These are phyloP conservation scores for Gulo gulo DNA, from an alignment of 2,113 vertebrate species.

Conservation along the genomic window DNA sequence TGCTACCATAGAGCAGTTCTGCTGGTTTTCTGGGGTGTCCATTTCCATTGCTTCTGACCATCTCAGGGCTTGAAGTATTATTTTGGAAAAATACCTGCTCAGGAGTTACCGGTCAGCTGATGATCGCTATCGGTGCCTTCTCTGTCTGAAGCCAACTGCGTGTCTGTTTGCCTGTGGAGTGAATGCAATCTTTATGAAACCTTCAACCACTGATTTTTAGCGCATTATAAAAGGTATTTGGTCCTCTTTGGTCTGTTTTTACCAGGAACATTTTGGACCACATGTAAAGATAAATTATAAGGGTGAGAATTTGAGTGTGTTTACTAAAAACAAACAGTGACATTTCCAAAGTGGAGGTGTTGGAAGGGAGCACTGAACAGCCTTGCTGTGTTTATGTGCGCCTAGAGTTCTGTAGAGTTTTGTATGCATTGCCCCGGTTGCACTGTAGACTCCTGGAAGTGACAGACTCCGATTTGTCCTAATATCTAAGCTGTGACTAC, in stretches of 20 bases:
- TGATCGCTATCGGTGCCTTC: not conserved
- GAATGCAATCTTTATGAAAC: not conserved
- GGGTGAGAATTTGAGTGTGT: not conserved
- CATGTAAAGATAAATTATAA: not conserved
- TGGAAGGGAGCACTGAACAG: not conserved
- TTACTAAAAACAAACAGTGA: not conserved
- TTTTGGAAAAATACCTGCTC: not conserved
- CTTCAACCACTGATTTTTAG: not conserved
- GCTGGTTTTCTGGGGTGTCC: not conserved
- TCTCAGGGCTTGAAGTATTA: not conserved
- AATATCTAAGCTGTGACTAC: not conserved
- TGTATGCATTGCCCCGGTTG: not conserved
- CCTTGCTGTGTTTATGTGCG: not conserved
- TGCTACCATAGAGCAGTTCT: not conserved
- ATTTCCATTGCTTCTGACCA: not conserved
- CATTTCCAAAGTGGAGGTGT: not conserved
- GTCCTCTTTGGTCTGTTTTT: not conserved
- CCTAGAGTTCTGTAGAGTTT: not conserved
- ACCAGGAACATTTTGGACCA: not conserved
- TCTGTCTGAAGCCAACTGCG: not conserved
- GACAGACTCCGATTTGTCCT: not conserved
- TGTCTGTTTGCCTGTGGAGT: not conserved
- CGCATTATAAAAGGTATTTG: not conserved
- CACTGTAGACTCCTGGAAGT: not conserved
- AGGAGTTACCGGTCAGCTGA: not conserved